Conservation (phyloP, 23 tunicate genomes). For the Botrylloides violaceus region DNA sequence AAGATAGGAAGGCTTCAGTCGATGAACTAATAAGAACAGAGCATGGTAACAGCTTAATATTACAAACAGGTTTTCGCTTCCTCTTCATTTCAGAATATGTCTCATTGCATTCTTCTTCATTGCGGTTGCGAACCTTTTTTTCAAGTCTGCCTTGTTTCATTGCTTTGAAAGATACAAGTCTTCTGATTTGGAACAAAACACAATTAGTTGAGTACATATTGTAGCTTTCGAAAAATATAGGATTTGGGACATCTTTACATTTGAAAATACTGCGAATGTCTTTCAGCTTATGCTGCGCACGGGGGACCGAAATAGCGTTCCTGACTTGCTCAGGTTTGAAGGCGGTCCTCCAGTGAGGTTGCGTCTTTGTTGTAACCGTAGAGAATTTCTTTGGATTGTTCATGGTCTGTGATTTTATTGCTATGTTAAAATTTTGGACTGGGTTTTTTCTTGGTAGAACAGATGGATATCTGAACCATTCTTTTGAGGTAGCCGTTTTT, state of each 20-base stretch:
- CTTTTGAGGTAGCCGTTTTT: not conserved
- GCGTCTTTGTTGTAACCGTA: not conserved
- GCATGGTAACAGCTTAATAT: not conserved
- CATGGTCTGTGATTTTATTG: not conserved
- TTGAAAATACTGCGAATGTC: not conserved
- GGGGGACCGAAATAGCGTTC: not conserved
- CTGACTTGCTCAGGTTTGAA: not conserved
- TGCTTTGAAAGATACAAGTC: not conserved
- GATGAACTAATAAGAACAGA: not conserved
- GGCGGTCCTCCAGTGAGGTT: not conserved
- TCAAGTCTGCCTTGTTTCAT: not conserved
- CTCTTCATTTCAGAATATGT: not conserved
- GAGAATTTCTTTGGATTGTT: not conserved
- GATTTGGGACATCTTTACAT: not conserved
- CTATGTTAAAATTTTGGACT: too few relatives aligned
- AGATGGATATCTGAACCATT: conserved; percentile 7
- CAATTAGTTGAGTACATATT: not conserved
- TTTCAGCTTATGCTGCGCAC: not conserved
- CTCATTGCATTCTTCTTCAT: too few relatives aligned
- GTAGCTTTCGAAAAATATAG: not conserved
- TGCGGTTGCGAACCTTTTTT: not conserved
- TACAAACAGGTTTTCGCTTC: not conserved
- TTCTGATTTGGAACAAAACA: conserved; percentile 6
- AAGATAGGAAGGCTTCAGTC: not conserved
- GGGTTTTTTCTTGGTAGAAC: not conserved